Evolutionary conservation across 2,888 invertebrate species (phyloP).

Genomic region (Pterobdella sp.): DNA sequence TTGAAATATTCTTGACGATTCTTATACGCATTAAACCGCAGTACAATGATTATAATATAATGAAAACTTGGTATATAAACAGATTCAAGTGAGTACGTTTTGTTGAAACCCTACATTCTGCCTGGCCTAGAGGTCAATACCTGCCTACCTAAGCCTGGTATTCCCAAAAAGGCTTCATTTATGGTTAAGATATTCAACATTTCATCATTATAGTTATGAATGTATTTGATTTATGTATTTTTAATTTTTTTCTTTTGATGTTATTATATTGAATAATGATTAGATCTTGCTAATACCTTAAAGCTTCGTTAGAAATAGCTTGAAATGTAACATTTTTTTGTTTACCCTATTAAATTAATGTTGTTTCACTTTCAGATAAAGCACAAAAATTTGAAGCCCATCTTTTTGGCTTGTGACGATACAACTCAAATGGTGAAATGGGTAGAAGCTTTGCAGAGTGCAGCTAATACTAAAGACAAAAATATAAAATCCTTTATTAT

Average conservation of each 20-base stretch:
- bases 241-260: too few relatives aligned
- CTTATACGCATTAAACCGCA: too few relatives aligned
- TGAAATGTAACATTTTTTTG: too few relatives aligned
- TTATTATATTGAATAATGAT: too few relatives aligned
- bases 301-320: too few relatives aligned
- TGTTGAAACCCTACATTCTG: constrained; percentile 69
- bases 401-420: constrained; percentile 8
- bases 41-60: too few relatives aligned
- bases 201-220: too few relatives aligned
- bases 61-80: too few relatives aligned
- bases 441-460: not conserved
- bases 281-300: too few relatives aligned
- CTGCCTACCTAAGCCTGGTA: constrained; percentile 70
- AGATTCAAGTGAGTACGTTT: constrained; percentile 19
- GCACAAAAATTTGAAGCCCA: not conserved
- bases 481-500: not conserved
- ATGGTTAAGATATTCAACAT: too few relatives aligned
- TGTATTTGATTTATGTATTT: too few relatives aligned
- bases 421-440: not conserved
- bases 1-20: too few relatives aligned
- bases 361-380: not conserved
- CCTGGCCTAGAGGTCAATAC: constrained; percentile 76
- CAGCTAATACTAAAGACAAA: not conserved
- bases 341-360: not conserved
- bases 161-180: constrained; percentile 77